Percentiles rank a stretch among this genome's conserved stretches.
Evolutionary conservation across 2,888 invertebrate genomes (phyloP).

Genomic region (Cylindroiulus punctatus): DNA sequence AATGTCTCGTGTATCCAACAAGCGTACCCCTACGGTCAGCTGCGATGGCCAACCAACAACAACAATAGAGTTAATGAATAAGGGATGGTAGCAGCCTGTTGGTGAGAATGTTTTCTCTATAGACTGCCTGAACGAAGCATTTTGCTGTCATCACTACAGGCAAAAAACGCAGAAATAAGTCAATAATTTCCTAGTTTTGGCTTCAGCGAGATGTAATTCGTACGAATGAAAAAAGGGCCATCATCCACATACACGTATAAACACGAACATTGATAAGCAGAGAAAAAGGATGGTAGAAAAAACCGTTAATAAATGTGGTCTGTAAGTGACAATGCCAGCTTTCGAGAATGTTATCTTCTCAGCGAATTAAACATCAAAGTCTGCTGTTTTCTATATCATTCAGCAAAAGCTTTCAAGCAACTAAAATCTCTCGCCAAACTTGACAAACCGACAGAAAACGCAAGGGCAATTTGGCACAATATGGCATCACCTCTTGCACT

Average conservation of each 20-base stretch:
- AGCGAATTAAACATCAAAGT: conserved; percentile 49
- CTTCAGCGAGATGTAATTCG: conserved; percentile 7
- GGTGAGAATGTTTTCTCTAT: conserved; percentile 28
- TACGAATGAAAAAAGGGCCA: neutral
- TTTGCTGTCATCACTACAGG: neutral
- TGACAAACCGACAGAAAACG: neutral
- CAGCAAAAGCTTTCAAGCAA: conserved; percentile 19
- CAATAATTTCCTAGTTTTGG: conserved; percentile 28
- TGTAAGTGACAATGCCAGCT: conserved; percentile 40
- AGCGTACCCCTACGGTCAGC: neutral
- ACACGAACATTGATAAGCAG: conserved; percentile 12
- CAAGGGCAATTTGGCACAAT: neutral
- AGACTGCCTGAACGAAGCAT: conserved; percentile 9
- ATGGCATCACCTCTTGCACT: neutral
- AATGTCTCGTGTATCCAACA: neutral
- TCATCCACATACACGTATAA: neutral
- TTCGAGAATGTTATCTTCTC: conserved; percentile 42
- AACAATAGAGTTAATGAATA: conserved; percentile 30
- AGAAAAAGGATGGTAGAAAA: conserved; percentile 24
- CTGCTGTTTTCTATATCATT: conserved; percentile 17
- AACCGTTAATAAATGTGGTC: conserved; percentile 39
- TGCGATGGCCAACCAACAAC: conserved; percentile 4
- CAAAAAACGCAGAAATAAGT: neutral
- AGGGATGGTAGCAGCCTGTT: conserved; percentile 13
- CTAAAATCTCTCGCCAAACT: conserved; percentile 27